Base-by-base conservation (phyloP, 2,797 vertebrate species). In the Eurystomus glaucurus region DNA sequence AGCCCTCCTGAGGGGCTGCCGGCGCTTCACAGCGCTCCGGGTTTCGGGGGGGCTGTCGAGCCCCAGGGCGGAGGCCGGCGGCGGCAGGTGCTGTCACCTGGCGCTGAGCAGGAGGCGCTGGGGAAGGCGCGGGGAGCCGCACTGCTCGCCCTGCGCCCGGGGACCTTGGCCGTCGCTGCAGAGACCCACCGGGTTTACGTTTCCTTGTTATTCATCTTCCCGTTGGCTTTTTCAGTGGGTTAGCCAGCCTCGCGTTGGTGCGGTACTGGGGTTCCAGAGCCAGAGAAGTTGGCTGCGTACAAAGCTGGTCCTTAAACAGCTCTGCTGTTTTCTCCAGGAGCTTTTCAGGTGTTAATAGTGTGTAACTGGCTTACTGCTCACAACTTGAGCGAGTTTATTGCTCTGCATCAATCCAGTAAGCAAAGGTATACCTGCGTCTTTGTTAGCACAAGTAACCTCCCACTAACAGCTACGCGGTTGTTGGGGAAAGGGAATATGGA, bases 121-220 rank as follows among this genome's bases (percentile, higher is more conserved):
- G 31, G 66, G 79, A 4, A 26, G 50, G n/a, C 7, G 43, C 10
- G 2, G 51, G 62, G 20, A 33, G 50, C 43, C 9, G 8, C 6
- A 12, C 54, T 0, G 35, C 33, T n/a, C 13, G 9, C 43, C 21
- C 35, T 2, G 61, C 1, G 16, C 0, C 1, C 2, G 50, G 66
- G 9, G 31, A 20, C 45, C 58, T 41, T 9, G 68, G 68, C 64
- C 31, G 80, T 6, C 6, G 23, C 65, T 11, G 33, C 60, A 2
- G 18, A 1, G 7, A 35, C 46, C 8, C 43, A 0, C 21, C 26
- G 0, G 45, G 17, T 39, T 88, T 46, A 5, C 21, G 0, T 52
- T 80, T n/a, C 26, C 22, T 65, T 62, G 15, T 18, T 29, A 1
- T 23, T 51, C 20, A 0, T 18, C 20, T 15, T 28, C 37, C 23